Evolutionary conservation across 2,113 vertebrate species (phyloP).

Genomic region (Butorides virescens): DNA sequence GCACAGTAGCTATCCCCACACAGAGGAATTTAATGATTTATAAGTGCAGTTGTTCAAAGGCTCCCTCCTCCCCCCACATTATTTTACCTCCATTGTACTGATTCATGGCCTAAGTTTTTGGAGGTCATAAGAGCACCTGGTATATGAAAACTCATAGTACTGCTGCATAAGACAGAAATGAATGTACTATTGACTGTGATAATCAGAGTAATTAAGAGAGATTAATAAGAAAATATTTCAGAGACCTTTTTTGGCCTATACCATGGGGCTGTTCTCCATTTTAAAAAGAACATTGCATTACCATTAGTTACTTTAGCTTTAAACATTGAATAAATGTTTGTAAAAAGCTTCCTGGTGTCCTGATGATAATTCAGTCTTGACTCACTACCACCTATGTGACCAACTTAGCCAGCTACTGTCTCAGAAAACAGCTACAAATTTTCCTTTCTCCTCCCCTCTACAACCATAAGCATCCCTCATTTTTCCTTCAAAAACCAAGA

Average conservation of each 20-base stretch:
- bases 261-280: accelerated
- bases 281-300: not conserved
- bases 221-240: not conserved
- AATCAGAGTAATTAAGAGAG: not conserved
- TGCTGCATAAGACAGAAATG: not conserved
- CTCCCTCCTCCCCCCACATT: not conserved
- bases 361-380: not conserved
- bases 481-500: not conserved
- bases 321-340: not conserved
- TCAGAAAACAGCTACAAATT: not conserved
- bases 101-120: not conserved
- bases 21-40: not conserved
- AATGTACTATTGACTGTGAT: not conserved
- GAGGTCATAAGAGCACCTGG: not conserved
- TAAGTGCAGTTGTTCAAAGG: not conserved
- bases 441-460: not conserved
- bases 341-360: not conserved
- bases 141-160: not conserved
- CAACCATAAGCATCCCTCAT: not conserved
- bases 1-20: too few species aligned
- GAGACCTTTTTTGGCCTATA: not conserved
- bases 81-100: not conserved
- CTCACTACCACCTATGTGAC: not conserved
- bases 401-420: not conserved
- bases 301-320: not conserved